phyloP scores from a whole-genome alignment of 1,140 invertebrate species.

The Archegozetes longisetosus region DNA sequence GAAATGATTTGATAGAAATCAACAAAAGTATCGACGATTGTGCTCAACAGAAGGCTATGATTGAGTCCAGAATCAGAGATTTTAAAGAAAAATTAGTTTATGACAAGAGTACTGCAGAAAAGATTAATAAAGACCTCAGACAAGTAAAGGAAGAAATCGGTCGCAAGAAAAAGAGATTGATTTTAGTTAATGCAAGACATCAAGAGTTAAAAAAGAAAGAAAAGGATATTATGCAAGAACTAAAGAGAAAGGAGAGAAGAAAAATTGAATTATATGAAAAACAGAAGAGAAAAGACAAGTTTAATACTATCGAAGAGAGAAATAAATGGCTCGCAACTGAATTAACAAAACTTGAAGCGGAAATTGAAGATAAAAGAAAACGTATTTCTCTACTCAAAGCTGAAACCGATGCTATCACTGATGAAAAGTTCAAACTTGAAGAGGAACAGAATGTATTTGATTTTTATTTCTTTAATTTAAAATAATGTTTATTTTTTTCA shows the following conservation, averaged over 20 bases:
- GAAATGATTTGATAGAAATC: constrained; percentile 82
- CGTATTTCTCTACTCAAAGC: constrained; percentile 62
- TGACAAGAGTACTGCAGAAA: constrained; percentile 67
- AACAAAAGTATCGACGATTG: constrained; percentile 83
- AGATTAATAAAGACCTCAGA: constrained; percentile 80
- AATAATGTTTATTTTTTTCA: constrained; percentile 63
- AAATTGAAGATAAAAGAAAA: constrained; percentile 38
- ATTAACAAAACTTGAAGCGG: constrained; percentile 43
- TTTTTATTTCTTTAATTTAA: constrained; percentile 62
- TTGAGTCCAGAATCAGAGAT: constrained; percentile 88
- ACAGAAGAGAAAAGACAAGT: constrained; percentile 90
- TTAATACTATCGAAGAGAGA: constrained; percentile 83
- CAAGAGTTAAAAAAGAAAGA: constrained; percentile 82
- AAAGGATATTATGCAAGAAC: constrained; percentile 47
- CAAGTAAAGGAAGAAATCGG: constrained; percentile 72
- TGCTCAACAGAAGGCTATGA: constrained; percentile 81
- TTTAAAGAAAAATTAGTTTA: constrained; percentile 85
- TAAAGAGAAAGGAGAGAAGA: constrained; percentile 88
- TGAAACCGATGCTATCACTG: constrained; percentile 62
- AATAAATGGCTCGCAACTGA: constrained; percentile 96
- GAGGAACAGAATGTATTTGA: constrained; percentile 62
- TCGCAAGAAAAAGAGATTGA: constrained; percentile 69
- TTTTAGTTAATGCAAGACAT: constrained; percentile 72
- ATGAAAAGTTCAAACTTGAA: constrained; percentile 61
- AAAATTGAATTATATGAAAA: constrained; percentile 97